phyloP scores from a whole-genome alignment of 2,797 vertebrate genomes.

The Centropyge bicolor region DNA sequence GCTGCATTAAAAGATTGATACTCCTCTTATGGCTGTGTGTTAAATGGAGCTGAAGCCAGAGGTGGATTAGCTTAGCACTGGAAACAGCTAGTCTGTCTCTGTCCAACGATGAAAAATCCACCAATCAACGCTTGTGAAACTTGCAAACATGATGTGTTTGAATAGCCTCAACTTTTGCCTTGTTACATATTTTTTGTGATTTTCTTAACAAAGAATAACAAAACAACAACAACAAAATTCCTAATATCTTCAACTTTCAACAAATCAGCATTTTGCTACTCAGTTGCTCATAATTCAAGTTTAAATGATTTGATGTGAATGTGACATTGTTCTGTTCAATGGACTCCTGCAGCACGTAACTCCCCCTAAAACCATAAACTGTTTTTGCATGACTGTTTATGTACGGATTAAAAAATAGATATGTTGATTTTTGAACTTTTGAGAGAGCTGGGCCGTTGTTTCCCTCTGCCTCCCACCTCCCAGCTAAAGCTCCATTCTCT shows the following conservation, averaged over 20 bases:
- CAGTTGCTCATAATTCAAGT: not conserved
- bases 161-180: not conserved
- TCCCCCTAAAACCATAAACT: not conserved
- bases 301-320: not conserved
- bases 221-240: not conserved
- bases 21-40: not conserved
- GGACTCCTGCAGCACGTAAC: not conserved
- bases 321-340: not conserved
- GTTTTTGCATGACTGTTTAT: not conserved
- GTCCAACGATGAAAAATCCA: not conserved
- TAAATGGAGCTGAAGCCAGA: not conserved
- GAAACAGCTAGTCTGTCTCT: not conserved
- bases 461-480: not conserved
- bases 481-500: not conserved
- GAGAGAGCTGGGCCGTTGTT: not conserved
- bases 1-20: not conserved
- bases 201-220: not conserved
- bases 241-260: not conserved
- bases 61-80: not conserved
- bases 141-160: not conserved
- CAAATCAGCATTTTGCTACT: not conserved
- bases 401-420: too few relatives aligned
- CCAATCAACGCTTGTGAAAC: not conserved
- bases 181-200: not conserved
- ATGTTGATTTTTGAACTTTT: not conserved